Evolutionary conservation across 2,888 invertebrate genomes (phyloP).

Genomic region (Acanthosoma haemorrhoidale): DNA sequence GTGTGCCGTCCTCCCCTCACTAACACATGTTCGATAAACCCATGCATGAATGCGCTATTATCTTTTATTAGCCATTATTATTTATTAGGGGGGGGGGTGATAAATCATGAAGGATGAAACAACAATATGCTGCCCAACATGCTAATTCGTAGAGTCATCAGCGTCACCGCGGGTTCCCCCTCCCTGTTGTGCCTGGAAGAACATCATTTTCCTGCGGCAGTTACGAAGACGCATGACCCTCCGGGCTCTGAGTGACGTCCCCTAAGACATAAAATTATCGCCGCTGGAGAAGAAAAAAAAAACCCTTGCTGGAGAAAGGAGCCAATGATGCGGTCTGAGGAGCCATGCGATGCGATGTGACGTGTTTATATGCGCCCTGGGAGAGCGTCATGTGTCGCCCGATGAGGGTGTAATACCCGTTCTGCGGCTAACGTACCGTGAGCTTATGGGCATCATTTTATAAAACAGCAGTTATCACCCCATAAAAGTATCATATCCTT

Average conservation of each 20-base stretch:
- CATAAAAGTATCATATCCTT: too few species aligned
- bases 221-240: not conserved
- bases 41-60: too few species aligned
- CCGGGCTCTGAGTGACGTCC: not conserved
- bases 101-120: not conserved
- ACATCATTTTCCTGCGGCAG: too few species aligned
- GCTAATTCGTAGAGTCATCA: not conserved
- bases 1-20: too few species aligned
- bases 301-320: not conserved
- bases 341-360: too few species aligned
- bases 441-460: not conserved
- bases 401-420: not conserved
- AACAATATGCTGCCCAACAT: not conserved
- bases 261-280: not conserved
- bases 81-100: too few species aligned
- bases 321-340: not conserved
- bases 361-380: conserved; percentile 9
- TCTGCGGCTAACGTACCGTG: conserved; percentile 17
- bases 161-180: not conserved
- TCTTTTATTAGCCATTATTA: too few species aligned
- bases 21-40: too few species aligned
- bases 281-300: not conserved
- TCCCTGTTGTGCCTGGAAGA: too few species aligned
- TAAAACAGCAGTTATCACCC: not conserved
- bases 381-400: conserved; percentile 11